Percentiles rank a stretch among this genome's conserved stretches.
phyloP scores from a whole-genome alignment of 1,140 invertebrate species.

The Venturia canescens region DNA sequence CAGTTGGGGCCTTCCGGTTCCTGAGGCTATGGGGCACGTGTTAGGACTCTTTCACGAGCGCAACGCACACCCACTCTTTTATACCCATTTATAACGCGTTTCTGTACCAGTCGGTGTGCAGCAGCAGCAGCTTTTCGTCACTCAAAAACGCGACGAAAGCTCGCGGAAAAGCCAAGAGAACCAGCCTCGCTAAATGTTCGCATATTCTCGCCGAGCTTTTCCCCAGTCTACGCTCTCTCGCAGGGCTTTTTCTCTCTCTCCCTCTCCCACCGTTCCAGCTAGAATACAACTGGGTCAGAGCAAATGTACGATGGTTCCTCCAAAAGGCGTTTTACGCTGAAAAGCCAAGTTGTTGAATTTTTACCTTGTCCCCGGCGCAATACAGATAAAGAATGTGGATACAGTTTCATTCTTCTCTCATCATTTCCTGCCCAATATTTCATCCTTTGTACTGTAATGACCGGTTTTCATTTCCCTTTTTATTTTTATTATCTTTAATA shows the following conservation, averaged over 20 bases:
- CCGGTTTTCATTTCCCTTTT: too few species aligned
- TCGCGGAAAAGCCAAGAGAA: too few species aligned
- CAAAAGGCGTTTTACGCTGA: neutral
- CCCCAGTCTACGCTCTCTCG: neutral
- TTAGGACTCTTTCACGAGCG: neutral
- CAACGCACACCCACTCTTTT: neutral
- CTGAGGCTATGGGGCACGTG: constrained; percentile 1
- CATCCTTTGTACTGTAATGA: too few species aligned
- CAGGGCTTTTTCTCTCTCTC: neutral
- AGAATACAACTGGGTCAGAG: neutral
- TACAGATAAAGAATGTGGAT: neutral
- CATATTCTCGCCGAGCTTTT: neutral
- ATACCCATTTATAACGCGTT: too few species aligned
- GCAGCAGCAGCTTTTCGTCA: too few species aligned
- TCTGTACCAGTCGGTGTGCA: too few species aligned
- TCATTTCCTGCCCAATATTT: too few species aligned
- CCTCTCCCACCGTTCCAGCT: neutral
- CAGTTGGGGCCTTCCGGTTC: constrained; percentile 3
- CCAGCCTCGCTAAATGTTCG: neutral
- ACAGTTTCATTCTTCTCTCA: too few species aligned
- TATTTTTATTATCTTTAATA: too few species aligned
- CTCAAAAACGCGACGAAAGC: too few species aligned
- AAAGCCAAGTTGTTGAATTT: neutral
- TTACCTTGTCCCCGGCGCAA: neutral
- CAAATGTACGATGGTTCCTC: neutral